phyloP scores from a whole-genome alignment of 2,888 invertebrate genomes.

The Netelia melanura region DNA sequence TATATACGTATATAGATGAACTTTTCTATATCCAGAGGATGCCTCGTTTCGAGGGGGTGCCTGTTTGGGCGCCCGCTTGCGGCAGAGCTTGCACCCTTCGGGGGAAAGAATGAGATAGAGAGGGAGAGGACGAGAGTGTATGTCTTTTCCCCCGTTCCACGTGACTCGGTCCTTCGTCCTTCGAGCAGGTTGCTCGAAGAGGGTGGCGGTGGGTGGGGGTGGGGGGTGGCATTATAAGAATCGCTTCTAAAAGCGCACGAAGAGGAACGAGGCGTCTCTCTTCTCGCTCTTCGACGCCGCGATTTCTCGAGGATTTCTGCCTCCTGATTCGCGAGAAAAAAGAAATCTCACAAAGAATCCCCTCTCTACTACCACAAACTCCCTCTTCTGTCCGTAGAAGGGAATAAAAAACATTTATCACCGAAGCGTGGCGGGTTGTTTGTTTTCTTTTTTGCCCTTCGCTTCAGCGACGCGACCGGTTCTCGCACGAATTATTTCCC shows the following conservation, averaged over 20 bases:
- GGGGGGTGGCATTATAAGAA: conserved; percentile 75
- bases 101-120: conserved; percentile 16
- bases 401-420: conserved; percentile 74
- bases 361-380: too few species aligned
- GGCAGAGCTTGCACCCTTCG: conserved; percentile 62
- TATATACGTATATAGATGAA: conserved; percentile 57
- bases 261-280: conserved; percentile 49
- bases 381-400: conserved; percentile 7
- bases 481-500: conserved; percentile 48
- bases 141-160: conserved; percentile 49
- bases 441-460: conserved; percentile 66
- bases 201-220: conserved; percentile 41
- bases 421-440: conserved; percentile 67
- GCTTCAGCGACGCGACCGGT: conserved; percentile 39
- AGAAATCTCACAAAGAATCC: conserved; percentile 23
- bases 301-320: conserved; percentile 34
- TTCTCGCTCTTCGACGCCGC: conserved; percentile 23
- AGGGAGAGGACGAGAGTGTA: too few species aligned
- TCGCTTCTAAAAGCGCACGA: conserved; percentile 76
- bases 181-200: conserved; percentile 44
- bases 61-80: conserved; percentile 76
- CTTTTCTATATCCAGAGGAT: conserved; percentile 71
- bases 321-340: conserved; percentile 19
- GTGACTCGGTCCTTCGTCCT: conserved; percentile 39
- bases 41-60: conserved; percentile 62